Evolutionary conservation across 2,113 vertebrate genomes (phyloP).

Genomic region (Grantiella picta): DNA sequence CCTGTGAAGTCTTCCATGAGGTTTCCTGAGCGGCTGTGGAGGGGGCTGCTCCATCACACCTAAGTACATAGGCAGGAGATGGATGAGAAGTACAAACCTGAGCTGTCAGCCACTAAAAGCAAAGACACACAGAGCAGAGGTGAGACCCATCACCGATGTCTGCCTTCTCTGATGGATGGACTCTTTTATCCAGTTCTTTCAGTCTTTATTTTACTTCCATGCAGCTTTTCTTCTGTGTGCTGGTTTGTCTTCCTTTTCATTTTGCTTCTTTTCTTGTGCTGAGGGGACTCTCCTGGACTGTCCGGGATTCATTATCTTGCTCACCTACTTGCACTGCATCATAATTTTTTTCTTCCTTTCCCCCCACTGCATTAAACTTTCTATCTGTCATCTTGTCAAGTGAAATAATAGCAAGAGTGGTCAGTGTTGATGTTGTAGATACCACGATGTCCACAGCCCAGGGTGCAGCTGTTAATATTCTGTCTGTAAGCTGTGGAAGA

Average conservation of each 20-base stretch:
- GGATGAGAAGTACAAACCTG: background rate
- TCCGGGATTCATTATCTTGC: background rate
- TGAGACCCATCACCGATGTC: background rate
- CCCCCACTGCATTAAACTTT: background rate
- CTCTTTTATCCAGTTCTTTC: background rate
- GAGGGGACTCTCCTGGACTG: background rate
- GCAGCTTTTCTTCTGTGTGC: background rate
- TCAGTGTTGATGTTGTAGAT: background rate
- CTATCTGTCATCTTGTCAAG: background rate
- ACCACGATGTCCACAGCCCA: background rate
- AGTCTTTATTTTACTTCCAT: background rate
- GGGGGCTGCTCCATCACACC: background rate
- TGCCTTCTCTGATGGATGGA: background rate
- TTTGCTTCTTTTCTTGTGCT: accelerated
- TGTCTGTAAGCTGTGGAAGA: background rate
- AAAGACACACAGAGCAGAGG: background rate
- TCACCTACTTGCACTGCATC: background rate
- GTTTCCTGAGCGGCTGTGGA: background rate
- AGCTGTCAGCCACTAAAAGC: background rate
- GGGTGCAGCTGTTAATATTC: background rate
- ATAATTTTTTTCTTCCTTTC: background rate
- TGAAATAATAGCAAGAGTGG: background rate
- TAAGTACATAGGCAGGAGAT: background rate
- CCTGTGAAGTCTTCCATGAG: background rate
- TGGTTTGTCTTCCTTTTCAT: background rate